Evolutionary conservation across 2,888 invertebrate species (phyloP).

Genomic region (Drosophila conformis): DNA sequence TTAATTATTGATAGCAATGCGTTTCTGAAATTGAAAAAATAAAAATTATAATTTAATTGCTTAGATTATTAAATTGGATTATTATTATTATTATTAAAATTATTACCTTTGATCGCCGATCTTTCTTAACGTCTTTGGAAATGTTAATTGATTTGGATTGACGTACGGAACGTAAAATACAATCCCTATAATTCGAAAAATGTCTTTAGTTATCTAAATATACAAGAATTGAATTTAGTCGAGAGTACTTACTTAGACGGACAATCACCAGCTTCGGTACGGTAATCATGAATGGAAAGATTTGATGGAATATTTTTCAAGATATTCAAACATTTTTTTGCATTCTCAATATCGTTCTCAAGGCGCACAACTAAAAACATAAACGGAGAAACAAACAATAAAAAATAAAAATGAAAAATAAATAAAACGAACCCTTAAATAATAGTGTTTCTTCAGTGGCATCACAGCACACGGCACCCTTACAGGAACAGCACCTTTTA

Average conservation of each 20-base stretch:
- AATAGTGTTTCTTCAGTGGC: slow-evolving; percentile 80
- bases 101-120: slow-evolving; percentile 35
- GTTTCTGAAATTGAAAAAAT: slow-evolving; percentile 23
- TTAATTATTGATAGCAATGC: slow-evolving; percentile 1
- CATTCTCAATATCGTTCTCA: slow-evolving; percentile 80
- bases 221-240: too few relatives aligned
- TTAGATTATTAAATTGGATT: neutral
- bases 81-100: neutral
- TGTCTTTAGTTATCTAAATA: neutral
- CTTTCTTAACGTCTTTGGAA: slow-evolving; percentile 40
- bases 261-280: slow-evolving; percentile 50
- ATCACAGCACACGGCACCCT: slow-evolving; percentile 70
- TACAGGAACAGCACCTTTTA: slow-evolving; percentile 79
- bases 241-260: slow-evolving; percentile 32
- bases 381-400: neutral
- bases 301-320: slow-evolving; percentile 66
- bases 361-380: slow-evolving; percentile 71
- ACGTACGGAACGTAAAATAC: slow-evolving; percentile 22
- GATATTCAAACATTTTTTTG: slow-evolving; percentile 72
- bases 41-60: neutral
- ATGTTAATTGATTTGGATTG: slow-evolving; percentile 30
- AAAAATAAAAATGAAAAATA: neutral
- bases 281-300: slow-evolving; percentile 51
- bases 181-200: slow-evolving; percentile 20
- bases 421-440: slow-evolving; percentile 71